These are phyloP conservation scores for Pandemis heparana DNA, from an alignment of 2,888 invertebrate genomes.

Conservation along the genomic window DNA sequence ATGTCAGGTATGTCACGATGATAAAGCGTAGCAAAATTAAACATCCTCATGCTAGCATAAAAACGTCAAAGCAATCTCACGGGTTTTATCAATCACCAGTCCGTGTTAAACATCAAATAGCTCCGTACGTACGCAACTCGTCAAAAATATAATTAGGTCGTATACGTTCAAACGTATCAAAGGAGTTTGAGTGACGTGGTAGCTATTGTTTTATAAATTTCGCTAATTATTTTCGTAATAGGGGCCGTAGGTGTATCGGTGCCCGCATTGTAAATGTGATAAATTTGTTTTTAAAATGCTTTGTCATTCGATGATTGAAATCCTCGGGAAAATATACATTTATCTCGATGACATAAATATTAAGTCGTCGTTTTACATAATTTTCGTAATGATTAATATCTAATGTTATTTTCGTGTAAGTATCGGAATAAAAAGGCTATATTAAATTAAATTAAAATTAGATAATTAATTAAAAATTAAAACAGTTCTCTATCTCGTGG, in stretches of 20 bases:
- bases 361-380: too few relatives aligned
- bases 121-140: conserved; percentile 1
- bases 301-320: background rate
- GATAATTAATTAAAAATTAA: too few relatives aligned
- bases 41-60: conserved; percentile 4
- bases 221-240: conserved; percentile 26
- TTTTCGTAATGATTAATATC: too few relatives aligned
- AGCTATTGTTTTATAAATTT: conserved; percentile 19
- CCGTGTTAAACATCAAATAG: conserved; percentile 9
- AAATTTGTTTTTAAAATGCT: background rate
- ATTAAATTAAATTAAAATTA: too few relatives aligned
- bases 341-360: too few relatives aligned
- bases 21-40: conserved; percentile 2
- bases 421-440: too few relatives aligned
- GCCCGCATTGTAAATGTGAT: conserved; percentile 1
- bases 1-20: conserved; percentile 18
- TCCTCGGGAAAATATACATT: background rate
- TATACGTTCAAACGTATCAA: conserved; percentile 8
- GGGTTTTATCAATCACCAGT: conserved; percentile 28
- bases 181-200: conserved; percentile 11
- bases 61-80: conserved; percentile 22
- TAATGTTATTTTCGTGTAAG: too few relatives aligned
- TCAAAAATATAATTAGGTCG: conserved; percentile 18
- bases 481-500: too few relatives aligned
- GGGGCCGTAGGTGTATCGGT: background rate